These are phyloP conservation scores for Macrotrachela quadricornifera DNA, from an alignment of 1,140 invertebrate genomes.

Conservation along the genomic window DNA sequence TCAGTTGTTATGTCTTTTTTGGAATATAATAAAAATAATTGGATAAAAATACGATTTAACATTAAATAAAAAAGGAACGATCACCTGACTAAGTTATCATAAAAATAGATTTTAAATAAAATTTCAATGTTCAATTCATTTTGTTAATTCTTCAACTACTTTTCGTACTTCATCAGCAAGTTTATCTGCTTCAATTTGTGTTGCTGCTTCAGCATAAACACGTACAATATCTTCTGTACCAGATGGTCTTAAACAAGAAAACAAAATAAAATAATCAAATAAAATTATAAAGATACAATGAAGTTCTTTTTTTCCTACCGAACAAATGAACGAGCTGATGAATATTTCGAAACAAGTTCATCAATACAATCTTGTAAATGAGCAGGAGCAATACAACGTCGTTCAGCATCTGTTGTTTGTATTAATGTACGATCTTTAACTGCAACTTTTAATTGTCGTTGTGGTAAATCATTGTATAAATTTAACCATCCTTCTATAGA, in stretches of 20 bases:
- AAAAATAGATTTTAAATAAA: too few relatives aligned
- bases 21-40: too few relatives aligned
- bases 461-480: conserved; percentile 48
- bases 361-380: conserved; percentile 65
- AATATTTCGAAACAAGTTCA: conserved; percentile 39
- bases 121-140: too few relatives aligned
- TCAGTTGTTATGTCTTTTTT: too few relatives aligned
- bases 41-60: too few relatives aligned
- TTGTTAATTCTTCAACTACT: conserved; percentile 48
- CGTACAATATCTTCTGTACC: conserved; percentile 90
- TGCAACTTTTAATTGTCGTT: conserved; percentile 13
- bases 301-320: conserved; percentile 26
- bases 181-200: conserved; percentile 37
- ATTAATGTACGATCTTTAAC: conserved; percentile 56
- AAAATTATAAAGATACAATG: too few relatives aligned
- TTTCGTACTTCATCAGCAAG: conserved; percentile 52
- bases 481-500: conserved; percentile 52
- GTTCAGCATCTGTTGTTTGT: conserved; percentile 61
- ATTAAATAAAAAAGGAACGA: too few relatives aligned
- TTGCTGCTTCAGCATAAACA: conserved; percentile 79
- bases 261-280: too few relatives aligned
- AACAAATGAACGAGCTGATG: conserved; percentile 56
- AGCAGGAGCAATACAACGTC: conserved; percentile 48
- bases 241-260: conserved; percentile 56
- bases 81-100: too few relatives aligned